A percentile compares a stretch with the other conserved stretches of the same genome.
Evolutionary conservation across 2,797 vertebrate species (phyloP).

Genomic region (Sphenodon punctatus): DNA sequence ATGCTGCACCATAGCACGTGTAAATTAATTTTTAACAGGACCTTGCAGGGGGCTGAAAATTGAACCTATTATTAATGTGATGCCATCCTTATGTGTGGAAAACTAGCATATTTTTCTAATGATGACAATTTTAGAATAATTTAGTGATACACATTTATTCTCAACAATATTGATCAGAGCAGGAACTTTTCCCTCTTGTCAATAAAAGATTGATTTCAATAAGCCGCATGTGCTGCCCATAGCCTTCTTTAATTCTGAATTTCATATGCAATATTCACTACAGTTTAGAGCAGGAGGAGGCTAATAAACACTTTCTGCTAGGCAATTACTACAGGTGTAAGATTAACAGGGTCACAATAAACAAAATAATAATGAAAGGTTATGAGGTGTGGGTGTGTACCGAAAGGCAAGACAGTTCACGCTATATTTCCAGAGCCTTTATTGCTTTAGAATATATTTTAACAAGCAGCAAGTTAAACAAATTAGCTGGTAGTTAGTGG

Average conservation of each 20-base stretch:
- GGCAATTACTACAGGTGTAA: background rate
- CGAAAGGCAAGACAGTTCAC: conserved; percentile 14
- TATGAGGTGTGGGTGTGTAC: conserved; percentile 29
- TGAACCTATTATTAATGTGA: background rate
- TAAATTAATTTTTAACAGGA: background rate
- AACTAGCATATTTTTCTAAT: background rate
- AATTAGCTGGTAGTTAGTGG: conserved; percentile 60
- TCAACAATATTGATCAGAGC: background rate
- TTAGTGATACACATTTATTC: background rate
- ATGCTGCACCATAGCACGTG: background rate
- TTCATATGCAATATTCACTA: background rate
- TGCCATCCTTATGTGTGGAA: background rate
- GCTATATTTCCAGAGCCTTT: conserved; percentile 21
- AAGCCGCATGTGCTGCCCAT: background rate
- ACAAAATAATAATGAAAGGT: conserved; percentile 22
- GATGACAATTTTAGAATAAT: conserved; percentile 16
- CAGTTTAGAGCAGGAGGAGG: background rate
- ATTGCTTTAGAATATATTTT: conserved; percentile 58
- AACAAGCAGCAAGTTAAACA: conserved; percentile 56
- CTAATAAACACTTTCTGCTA: background rate
- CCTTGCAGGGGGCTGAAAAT: background rate
- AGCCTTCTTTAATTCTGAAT: background rate
- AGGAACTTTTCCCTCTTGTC: background rate
- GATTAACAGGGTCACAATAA: conserved; percentile 22
- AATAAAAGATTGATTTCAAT: background rate